These are phyloP conservation scores for Philypnodon macrostomus DNA, from an alignment of 2,797 vertebrate genomes.

Conservation along the genomic window DNA sequence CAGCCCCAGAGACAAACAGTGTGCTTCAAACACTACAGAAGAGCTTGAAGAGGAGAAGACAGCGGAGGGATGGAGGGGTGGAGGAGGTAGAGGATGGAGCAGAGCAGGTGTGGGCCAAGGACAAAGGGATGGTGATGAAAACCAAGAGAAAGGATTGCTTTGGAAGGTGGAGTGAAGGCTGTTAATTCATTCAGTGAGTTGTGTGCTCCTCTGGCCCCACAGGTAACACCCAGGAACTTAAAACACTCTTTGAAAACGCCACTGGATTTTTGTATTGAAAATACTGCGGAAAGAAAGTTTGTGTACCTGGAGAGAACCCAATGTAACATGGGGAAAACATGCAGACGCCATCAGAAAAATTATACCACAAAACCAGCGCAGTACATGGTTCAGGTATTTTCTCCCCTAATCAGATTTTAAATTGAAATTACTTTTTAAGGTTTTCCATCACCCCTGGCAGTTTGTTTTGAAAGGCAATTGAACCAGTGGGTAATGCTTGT, in stretches of 20 bases:
- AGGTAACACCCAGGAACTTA: slow-evolving; percentile 68
- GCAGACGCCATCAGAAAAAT: no score
- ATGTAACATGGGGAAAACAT: slow-evolving; percentile 23
- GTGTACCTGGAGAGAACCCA: no score
- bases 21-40: slow-evolving; percentile 68
- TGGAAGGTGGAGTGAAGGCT: background rate
- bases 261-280: slow-evolving; percentile 48
- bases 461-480: no score
- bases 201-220: slow-evolving; percentile 48
- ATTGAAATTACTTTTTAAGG: no score
- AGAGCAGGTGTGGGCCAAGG: slow-evolving; percentile 63
- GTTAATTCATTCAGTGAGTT: slow-evolving; percentile 47
- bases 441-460: no score
- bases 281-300: slow-evolving; percentile 63
- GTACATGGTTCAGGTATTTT: no score
- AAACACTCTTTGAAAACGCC: slow-evolving; percentile 61
- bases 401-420: no score
- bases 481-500: background rate
- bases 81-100: slow-evolving; percentile 28
- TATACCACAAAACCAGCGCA: no score
- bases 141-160: slow-evolving; percentile 7
- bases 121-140: slow-evolving; percentile 63
- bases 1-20: slow-evolving; percentile 74
- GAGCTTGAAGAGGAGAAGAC: slow-evolving; percentile 41
- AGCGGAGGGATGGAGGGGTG: slow-evolving; percentile 32